phyloP scores from a whole-genome alignment of 2,888 invertebrate species.

The Torymus auratus region DNA sequence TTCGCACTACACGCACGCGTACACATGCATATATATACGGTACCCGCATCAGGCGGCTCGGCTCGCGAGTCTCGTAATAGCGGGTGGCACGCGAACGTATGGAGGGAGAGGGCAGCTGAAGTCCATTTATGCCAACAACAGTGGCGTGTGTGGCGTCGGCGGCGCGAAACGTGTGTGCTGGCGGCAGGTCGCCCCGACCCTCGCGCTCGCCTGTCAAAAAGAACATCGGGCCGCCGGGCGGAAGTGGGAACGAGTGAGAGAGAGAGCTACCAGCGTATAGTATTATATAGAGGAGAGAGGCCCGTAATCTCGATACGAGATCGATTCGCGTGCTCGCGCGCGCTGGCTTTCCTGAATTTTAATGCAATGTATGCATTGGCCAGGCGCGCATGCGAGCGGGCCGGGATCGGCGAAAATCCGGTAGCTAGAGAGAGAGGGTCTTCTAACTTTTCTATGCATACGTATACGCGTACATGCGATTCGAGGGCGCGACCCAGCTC shows the following conservation, averaged over 20 bases:
- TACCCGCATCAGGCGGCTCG: neutral
- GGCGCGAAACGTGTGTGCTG: constrained; percentile 40
- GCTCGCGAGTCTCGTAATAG: constrained; percentile 50
- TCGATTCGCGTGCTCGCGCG: constrained; percentile 61
- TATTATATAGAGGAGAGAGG: constrained; percentile 16
- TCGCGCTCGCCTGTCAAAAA: constrained; percentile 53
- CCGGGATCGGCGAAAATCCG: constrained; percentile 58
- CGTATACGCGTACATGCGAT: constrained; percentile 48
- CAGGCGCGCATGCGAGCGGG: constrained; percentile 33
- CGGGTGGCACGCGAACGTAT: constrained; percentile 53
- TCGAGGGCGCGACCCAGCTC: constrained; percentile 45
- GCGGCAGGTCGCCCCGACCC: constrained; percentile 41
- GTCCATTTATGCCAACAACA: constrained; percentile 62
- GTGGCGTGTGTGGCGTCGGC: constrained; percentile 12
- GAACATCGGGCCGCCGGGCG: constrained; percentile 48
- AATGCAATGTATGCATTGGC: constrained; percentile 65
- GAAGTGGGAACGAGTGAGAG: constrained; percentile 45
- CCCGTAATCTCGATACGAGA: constrained; percentile 60
- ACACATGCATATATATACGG: constrained; percentile 3
- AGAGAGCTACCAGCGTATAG: neutral
- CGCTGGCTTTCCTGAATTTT: constrained; percentile 63
- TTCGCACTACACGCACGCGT: neutral
- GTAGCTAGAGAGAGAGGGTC: constrained; percentile 37
- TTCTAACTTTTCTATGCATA: constrained; percentile 64
- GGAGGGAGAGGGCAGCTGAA: constrained; percentile 11